Evolutionary conservation across 2,888 invertebrate species (phyloP), one percentile per base, ranked within the genome.

Genomic region (Pandemis corylana): DNA sequence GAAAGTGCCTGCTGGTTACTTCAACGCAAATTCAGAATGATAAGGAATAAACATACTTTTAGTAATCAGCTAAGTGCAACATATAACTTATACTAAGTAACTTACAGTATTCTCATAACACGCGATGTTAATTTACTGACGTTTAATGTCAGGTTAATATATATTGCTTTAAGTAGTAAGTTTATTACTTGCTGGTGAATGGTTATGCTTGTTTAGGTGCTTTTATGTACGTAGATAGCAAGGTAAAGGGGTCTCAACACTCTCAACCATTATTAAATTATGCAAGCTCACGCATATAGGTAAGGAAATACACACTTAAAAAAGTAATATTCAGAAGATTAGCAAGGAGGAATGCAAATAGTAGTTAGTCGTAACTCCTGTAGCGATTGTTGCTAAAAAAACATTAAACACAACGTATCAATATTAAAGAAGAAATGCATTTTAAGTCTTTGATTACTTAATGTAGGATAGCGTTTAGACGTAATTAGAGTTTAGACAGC

Each of bases 21-120:
- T 13, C 6, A 41, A 41, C 28, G 42, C 62, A 62, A 62, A 62
- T 62, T 59, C 59, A 0, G 12, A 62, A 42, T 42, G 42, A 42
- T 41, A 28, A 59, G 12, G 28, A 59, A 59, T 59, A 5, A 53
- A 53, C 28, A 12, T 59, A 10, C 20, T 56, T 56, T 56, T 28
- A 59, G 59, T 59, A 59, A 59, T 59, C 59, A 59, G 12, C 28
- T 59, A 56, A 56, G 56, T 56, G 56, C 20, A 56, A 10, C 20
- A 20, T 1, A 56, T 20, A 20, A 56, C 28, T 36, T 36, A 20
- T 4, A 59, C 28, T 4, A 36, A 36, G 28, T 4, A 59, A 12
- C 59, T 12, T 12, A 7, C 1, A 28, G 28, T 12, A 12, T 1
- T 59, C 5, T 28, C 28, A 12, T 12, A 28, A 59, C 59, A 59